Conservation (phyloP, 1,140 invertebrate species). For the Calliphora vicina region DNA sequence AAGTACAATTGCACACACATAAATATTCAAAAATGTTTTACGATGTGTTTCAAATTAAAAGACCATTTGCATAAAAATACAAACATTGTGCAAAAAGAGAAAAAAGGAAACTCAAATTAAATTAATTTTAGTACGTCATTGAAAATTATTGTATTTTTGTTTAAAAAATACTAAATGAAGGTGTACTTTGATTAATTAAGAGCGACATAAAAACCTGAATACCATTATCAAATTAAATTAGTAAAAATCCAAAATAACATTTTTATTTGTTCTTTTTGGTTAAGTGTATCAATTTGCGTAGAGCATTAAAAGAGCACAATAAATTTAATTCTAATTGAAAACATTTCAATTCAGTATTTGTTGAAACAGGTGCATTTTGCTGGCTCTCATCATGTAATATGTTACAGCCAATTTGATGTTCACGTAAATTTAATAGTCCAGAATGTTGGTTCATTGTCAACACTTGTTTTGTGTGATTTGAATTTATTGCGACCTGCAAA, state of each 20-base stretch:
- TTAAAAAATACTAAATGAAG: neutral
- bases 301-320: neutral
- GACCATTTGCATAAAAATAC: neutral
- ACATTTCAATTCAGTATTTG: too few relatives aligned
- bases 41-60: constrained; percentile 14
- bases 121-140: neutral
- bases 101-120: neutral
- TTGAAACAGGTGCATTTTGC: too few relatives aligned
- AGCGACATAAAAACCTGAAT: neutral
- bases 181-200: neutral
- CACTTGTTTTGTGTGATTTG: neutral
- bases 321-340: neutral
- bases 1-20: neutral
- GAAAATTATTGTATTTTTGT: neutral
- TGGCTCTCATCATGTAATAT: neutral
- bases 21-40: constrained; percentile 15
- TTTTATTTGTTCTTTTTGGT: neutral
- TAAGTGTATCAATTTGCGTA: neutral
- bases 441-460: neutral
- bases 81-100: neutral
- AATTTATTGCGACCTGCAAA: neutral
- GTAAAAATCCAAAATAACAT: neutral
- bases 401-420: neutral
- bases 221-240: neutral
- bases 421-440: neutral